phyloP scores from a whole-genome alignment of 1,140 invertebrate species.

The Drosophila melanica region DNA sequence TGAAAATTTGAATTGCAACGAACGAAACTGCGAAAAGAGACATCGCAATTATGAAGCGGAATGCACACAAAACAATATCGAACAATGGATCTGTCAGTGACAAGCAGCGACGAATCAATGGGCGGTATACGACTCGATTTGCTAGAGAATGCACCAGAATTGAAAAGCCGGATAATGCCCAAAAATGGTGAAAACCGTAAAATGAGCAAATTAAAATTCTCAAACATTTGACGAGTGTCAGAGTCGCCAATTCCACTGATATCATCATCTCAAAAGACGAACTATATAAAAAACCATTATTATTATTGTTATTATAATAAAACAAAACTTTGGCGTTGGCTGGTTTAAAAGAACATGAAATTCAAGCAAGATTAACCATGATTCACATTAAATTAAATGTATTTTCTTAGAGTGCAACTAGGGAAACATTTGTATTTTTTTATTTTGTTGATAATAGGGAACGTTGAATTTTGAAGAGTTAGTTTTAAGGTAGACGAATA shows the following conservation, averaged over 20 bases:
- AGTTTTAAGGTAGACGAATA: neutral
- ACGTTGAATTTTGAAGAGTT: no score
- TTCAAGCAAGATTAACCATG: no score
- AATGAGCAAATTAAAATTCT: constrained; percentile 69
- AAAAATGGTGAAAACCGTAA: constrained; percentile 56
- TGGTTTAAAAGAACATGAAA: no score
- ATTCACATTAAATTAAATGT: neutral
- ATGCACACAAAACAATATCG: constrained; percentile 59
- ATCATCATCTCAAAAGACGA: neutral
- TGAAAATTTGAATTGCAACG: constrained; percentile 63
- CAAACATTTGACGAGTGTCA: neutral
- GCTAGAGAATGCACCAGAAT: constrained; percentile 44
- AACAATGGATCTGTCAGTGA: constrained; percentile 62
- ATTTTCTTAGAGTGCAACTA: no score
- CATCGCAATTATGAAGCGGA: constrained; percentile 70
- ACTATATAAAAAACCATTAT: no score
- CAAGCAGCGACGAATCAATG: constrained; percentile 56
- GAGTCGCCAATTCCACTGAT: neutral
- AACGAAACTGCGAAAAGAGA: constrained; percentile 46
- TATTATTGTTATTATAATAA: no score
- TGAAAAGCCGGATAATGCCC: constrained; percentile 53
- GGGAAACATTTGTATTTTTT: no score
- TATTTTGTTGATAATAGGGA: no score
- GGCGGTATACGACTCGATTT: constrained; percentile 19
- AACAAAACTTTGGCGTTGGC: no score